These are phyloP conservation scores for Oryctes rhinoceros DNA, from an alignment of 1,140 invertebrate genomes.

Conservation along the genomic window DNA sequence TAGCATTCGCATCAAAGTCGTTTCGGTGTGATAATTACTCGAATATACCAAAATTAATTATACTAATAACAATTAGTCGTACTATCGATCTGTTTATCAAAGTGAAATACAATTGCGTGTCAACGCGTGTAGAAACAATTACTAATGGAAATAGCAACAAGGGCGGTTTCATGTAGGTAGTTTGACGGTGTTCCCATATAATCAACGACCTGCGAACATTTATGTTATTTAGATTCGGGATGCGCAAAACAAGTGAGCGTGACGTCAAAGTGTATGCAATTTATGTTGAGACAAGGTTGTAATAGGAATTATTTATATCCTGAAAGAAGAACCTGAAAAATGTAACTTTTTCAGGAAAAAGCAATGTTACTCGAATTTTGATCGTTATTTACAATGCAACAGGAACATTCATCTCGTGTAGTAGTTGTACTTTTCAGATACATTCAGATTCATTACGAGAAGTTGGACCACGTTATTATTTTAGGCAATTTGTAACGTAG, in stretches of 20 bases:
- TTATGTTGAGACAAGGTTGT: background rate
- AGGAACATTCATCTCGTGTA: too few relatives aligned
- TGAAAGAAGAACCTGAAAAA: too few relatives aligned
- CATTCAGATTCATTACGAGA: too few relatives aligned
- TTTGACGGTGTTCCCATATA: background rate
- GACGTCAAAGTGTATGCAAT: background rate
- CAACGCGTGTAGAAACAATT: background rate
- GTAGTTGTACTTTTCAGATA: too few relatives aligned
- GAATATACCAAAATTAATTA: background rate
- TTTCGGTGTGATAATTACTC: too few relatives aligned
- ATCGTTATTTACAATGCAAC: too few relatives aligned
- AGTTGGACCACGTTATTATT: too few relatives aligned
- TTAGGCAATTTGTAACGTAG: too few relatives aligned
- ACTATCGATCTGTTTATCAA: background rate
- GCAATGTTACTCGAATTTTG: too few relatives aligned
- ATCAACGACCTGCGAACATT: background rate
- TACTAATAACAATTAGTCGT: background rate
- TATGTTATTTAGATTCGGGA: background rate
- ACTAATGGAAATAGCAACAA: background rate
- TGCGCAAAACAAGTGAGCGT: background rate
- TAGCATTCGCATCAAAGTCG: too few relatives aligned
- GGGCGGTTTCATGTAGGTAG: background rate
- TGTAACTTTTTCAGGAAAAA: too few relatives aligned
- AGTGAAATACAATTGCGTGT: background rate
- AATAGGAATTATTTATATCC: background rate